phyloP scores from a whole-genome alignment of 2,113 vertebrate genomes.

The Halcyon malimbica region DNA sequence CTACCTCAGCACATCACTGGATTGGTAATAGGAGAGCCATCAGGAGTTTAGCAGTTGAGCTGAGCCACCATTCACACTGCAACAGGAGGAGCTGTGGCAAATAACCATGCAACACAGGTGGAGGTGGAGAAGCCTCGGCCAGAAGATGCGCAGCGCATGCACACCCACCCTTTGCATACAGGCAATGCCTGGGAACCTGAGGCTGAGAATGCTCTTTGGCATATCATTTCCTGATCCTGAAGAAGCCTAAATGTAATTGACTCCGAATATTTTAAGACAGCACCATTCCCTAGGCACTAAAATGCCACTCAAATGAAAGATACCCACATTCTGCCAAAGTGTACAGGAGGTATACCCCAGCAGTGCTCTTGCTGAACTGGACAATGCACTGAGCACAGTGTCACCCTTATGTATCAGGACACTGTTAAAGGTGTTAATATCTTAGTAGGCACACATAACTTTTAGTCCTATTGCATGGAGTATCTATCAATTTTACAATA shows the following conservation, averaged over 20 bases:
- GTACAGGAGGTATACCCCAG: background rate
- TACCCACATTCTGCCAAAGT: background rate
- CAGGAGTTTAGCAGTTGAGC: background rate
- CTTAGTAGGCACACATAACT: background rate
- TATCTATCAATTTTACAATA: background rate
- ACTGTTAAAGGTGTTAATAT: background rate
- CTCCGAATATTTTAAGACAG: background rate
- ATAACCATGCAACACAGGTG: fast-evolving
- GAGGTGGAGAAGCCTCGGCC: background rate
- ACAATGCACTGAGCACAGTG: background rate
- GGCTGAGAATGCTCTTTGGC: background rate
- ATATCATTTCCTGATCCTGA: background rate
- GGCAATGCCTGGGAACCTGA: background rate
- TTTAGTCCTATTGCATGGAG: background rate
- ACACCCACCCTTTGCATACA: background rate
- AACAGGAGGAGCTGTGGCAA: background rate
- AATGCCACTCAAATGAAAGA: background rate
- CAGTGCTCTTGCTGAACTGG: fast-evolving
- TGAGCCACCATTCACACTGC: background rate
- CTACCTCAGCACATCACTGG: background rate
- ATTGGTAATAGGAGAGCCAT: background rate
- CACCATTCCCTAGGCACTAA: background rate
- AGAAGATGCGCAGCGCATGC: background rate
- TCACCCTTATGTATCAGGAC: background rate
- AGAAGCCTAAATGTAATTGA: background rate